Percentiles rank a stretch among this genome's conserved stretches.
phyloP scores from a whole-genome alignment of 2,888 invertebrate species.

The Pycnomerus fuliginosus region DNA sequence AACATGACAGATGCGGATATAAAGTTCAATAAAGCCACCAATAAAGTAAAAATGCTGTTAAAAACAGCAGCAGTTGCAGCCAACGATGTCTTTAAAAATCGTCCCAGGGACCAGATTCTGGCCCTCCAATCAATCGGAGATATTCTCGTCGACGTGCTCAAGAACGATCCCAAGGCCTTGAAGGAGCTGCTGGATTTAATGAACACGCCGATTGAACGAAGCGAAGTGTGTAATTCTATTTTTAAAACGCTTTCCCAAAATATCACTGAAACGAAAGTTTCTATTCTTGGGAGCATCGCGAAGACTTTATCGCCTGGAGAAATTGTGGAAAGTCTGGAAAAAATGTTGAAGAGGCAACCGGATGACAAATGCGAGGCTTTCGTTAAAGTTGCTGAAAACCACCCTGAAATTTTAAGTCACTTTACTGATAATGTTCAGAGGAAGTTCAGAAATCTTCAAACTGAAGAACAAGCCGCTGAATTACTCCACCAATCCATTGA shows the following conservation, averaged over 20 bases:
- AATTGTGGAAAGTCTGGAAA: conserved; percentile 63
- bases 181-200: conserved; percentile 45
- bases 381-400: conserved; percentile 62
- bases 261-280: conserved; percentile 62
- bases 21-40: conserved; percentile 41
- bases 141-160: conserved; percentile 43
- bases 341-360: conserved; percentile 41
- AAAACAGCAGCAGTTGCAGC: conserved; percentile 50
- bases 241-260: conserved; percentile 53
- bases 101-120: conserved; percentile 51
- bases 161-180: conserved; percentile 39
- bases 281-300: conserved; percentile 55
- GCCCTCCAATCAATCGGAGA: conserved; percentile 47
- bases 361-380: conserved; percentile 47
- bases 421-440: conserved; percentile 63
- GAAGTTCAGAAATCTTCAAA: conserved; percentile 60
- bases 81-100: conserved; percentile 49
- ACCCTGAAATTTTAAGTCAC: conserved; percentile 61
- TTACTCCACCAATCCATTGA: too few relatives aligned
- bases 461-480: conserved; percentile 66
- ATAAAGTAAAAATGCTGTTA: conserved; percentile 46
- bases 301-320: conserved; percentile 57
- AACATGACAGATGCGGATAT: conserved; percentile 42
- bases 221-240: conserved; percentile 46
- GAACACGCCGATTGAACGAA: conserved; percentile 46